Evolutionary conservation across 2,113 vertebrate genomes (phyloP).

Genomic region (Protobothrops flavoviridis): DNA sequence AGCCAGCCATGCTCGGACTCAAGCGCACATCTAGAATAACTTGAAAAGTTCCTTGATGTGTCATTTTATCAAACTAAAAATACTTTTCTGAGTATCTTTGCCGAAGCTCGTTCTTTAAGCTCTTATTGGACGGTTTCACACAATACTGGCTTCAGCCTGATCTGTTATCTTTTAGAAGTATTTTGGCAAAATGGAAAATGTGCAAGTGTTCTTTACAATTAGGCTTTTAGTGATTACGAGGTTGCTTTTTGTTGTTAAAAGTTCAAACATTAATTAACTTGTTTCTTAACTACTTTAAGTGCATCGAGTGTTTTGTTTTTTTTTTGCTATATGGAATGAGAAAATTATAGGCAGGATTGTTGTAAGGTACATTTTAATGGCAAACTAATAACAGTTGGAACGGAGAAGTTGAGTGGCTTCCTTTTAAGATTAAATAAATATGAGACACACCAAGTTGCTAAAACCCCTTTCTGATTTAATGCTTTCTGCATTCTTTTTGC

Average conservation of each 20-base stretch:
- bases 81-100: neutral
- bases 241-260: neutral
- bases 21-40: neutral
- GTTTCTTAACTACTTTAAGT: neutral
- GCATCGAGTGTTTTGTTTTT: neutral
- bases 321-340: neutral
- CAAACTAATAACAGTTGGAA: constrained; percentile 27
- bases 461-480: neutral
- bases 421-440: neutral
- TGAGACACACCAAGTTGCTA: constrained; percentile 4
- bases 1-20: too few relatives aligned
- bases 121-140: neutral
- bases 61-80: neutral
- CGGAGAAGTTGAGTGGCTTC: constrained; percentile 18
- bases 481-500: neutral
- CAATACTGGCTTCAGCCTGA: neutral
- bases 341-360: constrained; percentile 2
- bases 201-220: neutral
- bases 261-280: constrained; percentile 16
- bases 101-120: neutral
- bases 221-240: neutral
- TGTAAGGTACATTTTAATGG: constrained; percentile 9
- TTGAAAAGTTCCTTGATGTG: neutral
- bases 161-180: neutral
- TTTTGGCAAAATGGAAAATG: neutral